These are phyloP conservation scores for Drosophila nigrodunni DNA, from an alignment of 1,140 invertebrate genomes.

Conservation along the genomic window DNA sequence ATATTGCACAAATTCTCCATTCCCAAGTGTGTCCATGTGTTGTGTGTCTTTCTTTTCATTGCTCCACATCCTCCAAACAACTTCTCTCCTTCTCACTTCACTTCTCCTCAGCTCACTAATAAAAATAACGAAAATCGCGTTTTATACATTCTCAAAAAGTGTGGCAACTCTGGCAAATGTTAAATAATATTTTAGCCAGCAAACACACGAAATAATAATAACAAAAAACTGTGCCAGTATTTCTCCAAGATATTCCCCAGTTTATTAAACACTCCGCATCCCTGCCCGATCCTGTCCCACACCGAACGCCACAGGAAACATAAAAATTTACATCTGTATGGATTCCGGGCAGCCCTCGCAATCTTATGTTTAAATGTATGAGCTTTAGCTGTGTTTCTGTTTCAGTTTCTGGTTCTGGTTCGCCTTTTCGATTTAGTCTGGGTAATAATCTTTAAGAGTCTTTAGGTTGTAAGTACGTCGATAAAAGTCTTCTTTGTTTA, in stretches of 20 bases:
- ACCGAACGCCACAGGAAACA: slow-evolving; percentile 59
- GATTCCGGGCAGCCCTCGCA: slow-evolving; percentile 37
- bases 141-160: slow-evolving; percentile 81
- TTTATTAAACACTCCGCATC: neutral
- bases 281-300: slow-evolving; percentile 9
- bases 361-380: slow-evolving; percentile 56
- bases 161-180: slow-evolving; percentile 67
- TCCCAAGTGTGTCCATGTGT: slow-evolving; percentile 47
- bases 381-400: slow-evolving; percentile 14
- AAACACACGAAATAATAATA: slow-evolving; percentile 70
- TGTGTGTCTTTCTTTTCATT: slow-evolving; percentile 20
- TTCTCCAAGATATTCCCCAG: slow-evolving; percentile 36
- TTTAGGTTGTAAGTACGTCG: slow-evolving; percentile 1
- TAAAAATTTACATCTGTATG: slow-evolving; percentile 78
- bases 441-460: slow-evolving; percentile 11
- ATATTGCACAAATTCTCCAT: slow-evolving; percentile 76
- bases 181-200: slow-evolving; percentile 69
- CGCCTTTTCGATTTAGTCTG: neutral
- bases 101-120: neutral
- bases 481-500: slow-evolving; percentile 15
- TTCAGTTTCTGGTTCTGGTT: neutral
- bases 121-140: slow-evolving; percentile 62
- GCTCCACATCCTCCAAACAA: neutral
- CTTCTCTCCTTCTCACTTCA: neutral
- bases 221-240: slow-evolving; percentile 59